These are phyloP conservation scores for Himalopsyche phryganea DNA, from an alignment of 1,140 invertebrate genomes.

Conservation along the genomic window DNA sequence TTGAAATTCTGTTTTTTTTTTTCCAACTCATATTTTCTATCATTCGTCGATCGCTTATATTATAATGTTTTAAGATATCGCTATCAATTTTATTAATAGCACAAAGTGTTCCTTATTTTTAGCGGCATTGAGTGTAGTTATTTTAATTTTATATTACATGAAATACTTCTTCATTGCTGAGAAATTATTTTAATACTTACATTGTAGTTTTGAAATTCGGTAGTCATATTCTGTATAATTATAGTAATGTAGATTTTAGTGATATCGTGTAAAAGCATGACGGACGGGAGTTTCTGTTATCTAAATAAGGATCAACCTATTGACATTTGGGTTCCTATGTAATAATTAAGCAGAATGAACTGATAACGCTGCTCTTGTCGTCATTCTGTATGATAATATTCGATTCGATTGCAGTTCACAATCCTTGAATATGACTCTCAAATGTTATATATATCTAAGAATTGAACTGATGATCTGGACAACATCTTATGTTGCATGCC, in stretches of 20 bases:
- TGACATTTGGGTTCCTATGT: not conserved
- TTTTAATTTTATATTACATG: not conserved
- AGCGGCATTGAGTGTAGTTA: conserved; percentile 24
- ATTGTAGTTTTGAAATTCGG: conserved; percentile 9
- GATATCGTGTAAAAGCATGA: no score
- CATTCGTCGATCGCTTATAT: not conserved
- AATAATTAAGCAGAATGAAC: not conserved
- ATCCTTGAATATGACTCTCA: no score
- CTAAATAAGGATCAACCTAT: conserved; percentile 3
- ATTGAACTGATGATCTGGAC: no score
- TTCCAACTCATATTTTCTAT: not conserved
- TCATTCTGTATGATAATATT: no score
- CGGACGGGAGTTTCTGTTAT: not conserved
- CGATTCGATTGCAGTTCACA: no score
- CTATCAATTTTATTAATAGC: conserved; percentile 11
- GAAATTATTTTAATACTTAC: conserved; percentile 13
- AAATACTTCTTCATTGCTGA: not conserved
- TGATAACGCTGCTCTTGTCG: no score
- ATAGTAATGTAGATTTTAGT: not conserved
- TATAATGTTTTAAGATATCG: conserved; percentile 1
- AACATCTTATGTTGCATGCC: no score
- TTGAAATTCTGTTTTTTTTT: not conserved
- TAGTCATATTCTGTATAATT: conserved; percentile 17
- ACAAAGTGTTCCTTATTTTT: conserved; percentile 19
- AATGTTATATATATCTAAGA: no score